phyloP scores from a whole-genome alignment of 1,140 invertebrate species.

The Drosophila oshimai region DNA sequence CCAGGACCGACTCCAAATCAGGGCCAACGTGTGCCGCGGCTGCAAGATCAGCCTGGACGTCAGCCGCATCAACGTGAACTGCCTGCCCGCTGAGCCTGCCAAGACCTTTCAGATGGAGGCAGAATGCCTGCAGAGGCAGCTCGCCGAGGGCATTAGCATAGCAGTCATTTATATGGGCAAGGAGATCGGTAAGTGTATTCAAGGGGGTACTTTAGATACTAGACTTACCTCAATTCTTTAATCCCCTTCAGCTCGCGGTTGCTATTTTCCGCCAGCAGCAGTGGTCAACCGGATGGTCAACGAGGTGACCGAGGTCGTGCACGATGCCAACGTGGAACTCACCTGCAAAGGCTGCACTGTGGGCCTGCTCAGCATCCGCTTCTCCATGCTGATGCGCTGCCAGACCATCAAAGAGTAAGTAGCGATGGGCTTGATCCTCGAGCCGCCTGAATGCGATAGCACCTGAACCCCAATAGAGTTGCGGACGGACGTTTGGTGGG shows the following conservation, averaged over 20 bases:
- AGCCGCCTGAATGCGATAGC: slow-evolving; percentile 41
- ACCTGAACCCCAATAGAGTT: slow-evolving; percentile 67
- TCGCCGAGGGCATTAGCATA: slow-evolving; percentile 41
- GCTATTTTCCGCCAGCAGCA: slow-evolving; percentile 36
- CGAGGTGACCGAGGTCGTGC: slow-evolving; percentile 5
- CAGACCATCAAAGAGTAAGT: slow-evolving; percentile 55
- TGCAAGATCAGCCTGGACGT: slow-evolving; percentile 30
- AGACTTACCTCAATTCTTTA: too few species aligned
- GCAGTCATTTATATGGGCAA: slow-evolving; percentile 38
- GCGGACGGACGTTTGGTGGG: slow-evolving; percentile 15
- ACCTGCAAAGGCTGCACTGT: slow-evolving; percentile 62
- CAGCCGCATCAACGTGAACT: slow-evolving; percentile 53
- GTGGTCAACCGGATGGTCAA: slow-evolving; percentile 32
- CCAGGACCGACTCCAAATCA: slow-evolving; percentile 7
- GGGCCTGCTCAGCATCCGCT: slow-evolving; percentile 40
- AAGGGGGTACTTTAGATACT: too few species aligned
- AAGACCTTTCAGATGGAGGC: slow-evolving; percentile 28
- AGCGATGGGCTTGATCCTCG: slow-evolving; percentile 42
- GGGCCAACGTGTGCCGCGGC: slow-evolving; percentile 23
- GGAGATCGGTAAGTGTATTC: slow-evolving; percentile 57
- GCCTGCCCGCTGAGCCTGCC: slow-evolving; percentile 14
- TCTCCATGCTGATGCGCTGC: slow-evolving; percentile 50
- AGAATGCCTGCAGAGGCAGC: slow-evolving; percentile 44
- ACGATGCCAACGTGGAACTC: slow-evolving; percentile 55
- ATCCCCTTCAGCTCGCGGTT: slow-evolving; percentile 36